A percentile compares a stretch with the other conserved stretches of the same genome.
Evolutionary conservation across 2,888 invertebrate genomes (phyloP).

Genomic region (Caenorhabditis sulstoni): DNA sequence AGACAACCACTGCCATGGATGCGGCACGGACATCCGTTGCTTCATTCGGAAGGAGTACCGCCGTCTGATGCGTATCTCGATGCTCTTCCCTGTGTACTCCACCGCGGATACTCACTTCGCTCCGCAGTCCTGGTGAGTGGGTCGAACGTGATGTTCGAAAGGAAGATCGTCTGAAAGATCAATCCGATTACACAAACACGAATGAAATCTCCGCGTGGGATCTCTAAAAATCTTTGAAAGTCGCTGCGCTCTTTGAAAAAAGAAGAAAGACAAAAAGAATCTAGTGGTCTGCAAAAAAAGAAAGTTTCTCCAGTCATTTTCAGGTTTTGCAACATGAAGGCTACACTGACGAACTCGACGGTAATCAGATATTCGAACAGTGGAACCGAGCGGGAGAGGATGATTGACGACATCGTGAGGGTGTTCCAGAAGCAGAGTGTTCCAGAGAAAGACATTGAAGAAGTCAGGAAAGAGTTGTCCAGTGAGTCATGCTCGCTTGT

Average conservation of each 20-base stretch:
- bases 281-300: no score
- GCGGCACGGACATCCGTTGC: slow-evolving; percentile 36
- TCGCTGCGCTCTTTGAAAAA: neutral
- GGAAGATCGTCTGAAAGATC: neutral
- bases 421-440: slow-evolving; percentile 26
- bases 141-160: neutral
- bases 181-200: neutral
- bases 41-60: slow-evolving; percentile 39
- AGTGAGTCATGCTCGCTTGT: neutral
- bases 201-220: slow-evolving; percentile 3
- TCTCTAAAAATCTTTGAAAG: slow-evolving; percentile 6
- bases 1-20: slow-evolving; percentile 30
- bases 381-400: slow-evolving; percentile 16
- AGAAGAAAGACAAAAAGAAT: no score
- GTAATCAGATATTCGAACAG: slow-evolving; percentile 21
- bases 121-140: slow-evolving; percentile 34
- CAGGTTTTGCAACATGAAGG: slow-evolving; percentile 52
- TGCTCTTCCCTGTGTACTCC: slow-evolving; percentile 47
- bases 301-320: neutral
- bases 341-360: slow-evolving; percentile 28
- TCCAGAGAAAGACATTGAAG: slow-evolving; percentile 23
- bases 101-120: slow-evolving; percentile 37
- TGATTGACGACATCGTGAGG: slow-evolving; percentile 30
- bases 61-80: slow-evolving; percentile 32
- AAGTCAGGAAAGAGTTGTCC: slow-evolving; percentile 23